phyloP scores from a whole-genome alignment of 2,113 vertebrate genomes.

The Natator depressus region DNA sequence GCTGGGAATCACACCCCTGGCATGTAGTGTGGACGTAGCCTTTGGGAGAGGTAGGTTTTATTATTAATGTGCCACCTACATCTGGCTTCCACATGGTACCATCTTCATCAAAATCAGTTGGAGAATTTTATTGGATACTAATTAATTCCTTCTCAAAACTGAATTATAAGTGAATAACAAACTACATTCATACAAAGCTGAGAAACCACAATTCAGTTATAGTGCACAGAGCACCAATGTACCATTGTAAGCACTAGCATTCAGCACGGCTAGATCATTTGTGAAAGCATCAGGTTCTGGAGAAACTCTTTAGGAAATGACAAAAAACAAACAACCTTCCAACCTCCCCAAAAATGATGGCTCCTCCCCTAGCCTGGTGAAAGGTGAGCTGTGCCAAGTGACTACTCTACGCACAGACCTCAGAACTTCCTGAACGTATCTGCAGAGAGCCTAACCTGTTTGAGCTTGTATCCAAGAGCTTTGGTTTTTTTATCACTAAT shows the following conservation, averaged over 20 bases:
- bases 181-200: not conserved
- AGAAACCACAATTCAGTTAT: conserved; percentile 15
- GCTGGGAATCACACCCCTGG: not conserved
- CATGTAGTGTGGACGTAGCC: not conserved
- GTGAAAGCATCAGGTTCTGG: not conserved
- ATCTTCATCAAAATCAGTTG: conserved; percentile 8
- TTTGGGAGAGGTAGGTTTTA: not conserved
- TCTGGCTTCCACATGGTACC: not conserved
- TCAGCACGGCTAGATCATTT: not conserved
- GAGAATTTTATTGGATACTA: conserved; percentile 18
- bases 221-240: not conserved
- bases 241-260: not conserved
- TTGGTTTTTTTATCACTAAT: conserved; percentile 35
- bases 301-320: not conserved
- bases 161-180: conserved; percentile 16
- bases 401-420: not conserved
- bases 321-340: not conserved
- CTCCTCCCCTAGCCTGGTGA: not conserved
- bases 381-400: not conserved
- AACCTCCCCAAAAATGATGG: not conserved
- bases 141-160: not conserved
- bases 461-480: conserved; percentile 62
- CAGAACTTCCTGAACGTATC: conserved; percentile 27
- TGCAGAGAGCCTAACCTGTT: conserved; percentile 4
- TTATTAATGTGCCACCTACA: not conserved